Evolutionary conservation across 2,113 vertebrate species (phyloP), one percentile per base, ranked within the genome.

Genomic region (Thinocorus orbignyianus): DNA sequence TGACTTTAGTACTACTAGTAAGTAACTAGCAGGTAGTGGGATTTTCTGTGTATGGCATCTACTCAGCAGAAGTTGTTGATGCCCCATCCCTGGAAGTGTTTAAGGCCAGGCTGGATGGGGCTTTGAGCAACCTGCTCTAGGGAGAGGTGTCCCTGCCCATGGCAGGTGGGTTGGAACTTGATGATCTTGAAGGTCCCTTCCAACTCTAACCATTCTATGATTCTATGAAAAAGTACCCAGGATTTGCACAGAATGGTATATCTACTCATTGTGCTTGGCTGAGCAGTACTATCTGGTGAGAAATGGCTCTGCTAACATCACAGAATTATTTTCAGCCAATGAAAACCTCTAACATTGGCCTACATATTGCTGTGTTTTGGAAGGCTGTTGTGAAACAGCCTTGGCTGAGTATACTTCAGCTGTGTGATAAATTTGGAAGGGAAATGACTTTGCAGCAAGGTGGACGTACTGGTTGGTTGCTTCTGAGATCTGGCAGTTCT

Each of bases 191-290:
- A n/a, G n/a, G n/a, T n/a, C n/a, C n/a, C n/a, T n/a, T n/a, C n/a
- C n/a, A n/a, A n/a, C n/a, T n/a, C n/a, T n/a, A n/a, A n/a, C n/a
- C n/a, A n/a, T n/a, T n/a, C n/a, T n/a, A n/a, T n/a, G n/a, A n/a
- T n/a, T n/a, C n/a, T n/a, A n/a, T n/a, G n/a, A n/a, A 19, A 74
- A 62, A 62, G 22, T 54, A 10, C 1, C 0, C 44, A 48, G 16
- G 9, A 33, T 70, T 78, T 92, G 28, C 42, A 35, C 6, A 49
- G 69, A 14, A 6, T 88, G 22, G 5, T 48, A 0, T 41, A 12
- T 37, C 25, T 35, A 3, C 22, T 46, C 42, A 33, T 51, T 28
- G 39, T 57, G 26, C 30, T n/a, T 76, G 86, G 57, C 31, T 76
- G 46, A 76, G 79, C 81, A 73, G 33, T 22, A 20, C 8, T 6